These are phyloP conservation scores for Corythornis cristatus DNA, from an alignment of 2,113 vertebrate genomes.

Conservation along the genomic window DNA sequence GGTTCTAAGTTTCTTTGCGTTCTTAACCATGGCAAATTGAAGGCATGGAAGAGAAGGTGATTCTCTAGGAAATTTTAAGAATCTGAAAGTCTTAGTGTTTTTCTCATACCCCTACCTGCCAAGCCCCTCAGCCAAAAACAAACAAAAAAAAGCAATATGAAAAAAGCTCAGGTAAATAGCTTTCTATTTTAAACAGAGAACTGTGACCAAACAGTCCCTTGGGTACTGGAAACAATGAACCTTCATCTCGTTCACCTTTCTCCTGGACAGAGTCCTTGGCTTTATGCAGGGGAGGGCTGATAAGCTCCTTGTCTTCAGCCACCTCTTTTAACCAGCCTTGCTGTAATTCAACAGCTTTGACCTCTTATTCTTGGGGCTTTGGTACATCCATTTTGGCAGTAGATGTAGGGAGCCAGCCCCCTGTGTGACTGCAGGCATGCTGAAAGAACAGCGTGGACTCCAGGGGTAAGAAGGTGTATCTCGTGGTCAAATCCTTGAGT, in stretches of 20 bases:
- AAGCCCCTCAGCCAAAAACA: background rate
- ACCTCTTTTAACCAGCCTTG: background rate
- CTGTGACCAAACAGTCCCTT: background rate
- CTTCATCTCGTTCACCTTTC: background rate
- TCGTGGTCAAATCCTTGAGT: background rate
- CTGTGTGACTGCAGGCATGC: fast-evolving
- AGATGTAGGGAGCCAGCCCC: background rate
- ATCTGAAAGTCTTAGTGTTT: background rate
- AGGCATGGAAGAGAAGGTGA: background rate
- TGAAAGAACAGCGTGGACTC: background rate
- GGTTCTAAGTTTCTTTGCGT: background rate
- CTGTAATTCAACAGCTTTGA: background rate
- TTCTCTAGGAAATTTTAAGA: background rate
- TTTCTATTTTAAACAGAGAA: background rate
- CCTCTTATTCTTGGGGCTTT: background rate
- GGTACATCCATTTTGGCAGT: background rate
- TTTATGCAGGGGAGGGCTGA: background rate
- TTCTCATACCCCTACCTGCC: background rate
- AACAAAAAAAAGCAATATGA: background rate
- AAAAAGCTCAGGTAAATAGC: background rate
- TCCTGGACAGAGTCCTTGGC: background rate
- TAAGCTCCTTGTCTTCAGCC: background rate
- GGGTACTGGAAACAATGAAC: background rate
- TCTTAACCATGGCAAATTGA: background rate
- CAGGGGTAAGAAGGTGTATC: background rate